These are phyloP conservation scores for Pipistrellus pipistrellus DNA, from an alignment of 2,797 vertebrate species.

Conservation along the genomic window DNA sequence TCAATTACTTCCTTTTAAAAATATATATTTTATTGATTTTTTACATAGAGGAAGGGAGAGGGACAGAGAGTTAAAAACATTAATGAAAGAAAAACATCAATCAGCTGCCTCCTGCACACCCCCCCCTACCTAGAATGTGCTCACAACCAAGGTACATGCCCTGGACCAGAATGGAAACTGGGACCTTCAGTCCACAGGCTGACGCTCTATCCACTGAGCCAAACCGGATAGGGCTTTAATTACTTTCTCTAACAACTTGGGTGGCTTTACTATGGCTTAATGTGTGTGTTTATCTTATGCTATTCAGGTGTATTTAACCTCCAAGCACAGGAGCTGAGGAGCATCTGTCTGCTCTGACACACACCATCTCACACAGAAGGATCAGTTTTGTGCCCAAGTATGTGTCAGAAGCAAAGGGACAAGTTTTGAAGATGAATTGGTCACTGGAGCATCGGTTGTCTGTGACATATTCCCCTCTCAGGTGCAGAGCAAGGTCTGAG, in stretches of 20 bases:
- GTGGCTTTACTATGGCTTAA: background rate
- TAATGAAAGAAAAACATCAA: too few relatives aligned
- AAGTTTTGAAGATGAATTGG: fast-evolving
- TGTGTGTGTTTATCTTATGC: too few relatives aligned
- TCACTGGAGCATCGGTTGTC: fast-evolving
- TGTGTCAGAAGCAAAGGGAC: background rate
- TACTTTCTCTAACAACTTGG: background rate
- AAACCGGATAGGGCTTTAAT: background rate
- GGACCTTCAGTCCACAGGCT: too few relatives aligned
- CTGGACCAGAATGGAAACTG: too few relatives aligned
- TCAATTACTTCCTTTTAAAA: background rate
- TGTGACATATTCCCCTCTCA: fast-evolving
- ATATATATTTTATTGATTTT: too few relatives aligned
- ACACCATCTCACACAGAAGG: fast-evolving
- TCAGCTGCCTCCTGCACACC: too few relatives aligned
- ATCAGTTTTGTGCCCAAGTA: fast-evolving
- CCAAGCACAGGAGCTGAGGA: too few relatives aligned
- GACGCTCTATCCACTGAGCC: too few relatives aligned
- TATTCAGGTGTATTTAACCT: background rate
- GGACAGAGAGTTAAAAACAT: too few relatives aligned
- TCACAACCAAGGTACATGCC: too few relatives aligned
- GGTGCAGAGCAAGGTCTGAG: background rate
- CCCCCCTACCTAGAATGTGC: too few relatives aligned
- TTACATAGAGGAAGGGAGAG: too few relatives aligned
- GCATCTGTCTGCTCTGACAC: background rate